Evolutionary conservation across 2,888 invertebrate genomes (phyloP), one percentile per base, ranked within the genome.

Genomic region (Stenichneumon culpator): DNA sequence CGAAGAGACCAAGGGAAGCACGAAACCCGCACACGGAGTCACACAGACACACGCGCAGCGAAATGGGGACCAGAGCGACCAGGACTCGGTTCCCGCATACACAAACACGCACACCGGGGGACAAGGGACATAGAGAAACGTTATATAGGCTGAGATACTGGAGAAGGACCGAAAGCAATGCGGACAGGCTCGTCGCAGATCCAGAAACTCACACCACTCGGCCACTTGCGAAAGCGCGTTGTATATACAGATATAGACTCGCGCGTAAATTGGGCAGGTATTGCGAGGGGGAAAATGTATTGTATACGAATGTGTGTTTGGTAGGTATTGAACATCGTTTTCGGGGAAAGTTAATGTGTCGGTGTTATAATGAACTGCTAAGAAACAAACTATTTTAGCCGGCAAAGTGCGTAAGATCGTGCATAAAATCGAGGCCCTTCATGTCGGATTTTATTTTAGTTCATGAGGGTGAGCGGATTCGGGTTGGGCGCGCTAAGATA

Each of bases 1-100:
- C 28, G 54, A 75, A 54, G 73, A 80, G 77, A 69, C 81, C 80
- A 70, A 86, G 86, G 84, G 82, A 86, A 81, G 81, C 84, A 82
- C 85, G 72, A 78, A 77, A 78, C 82, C 60, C 65, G 60, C 75
- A 72, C 77, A 78, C 65, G 84, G 60, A 72, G 81, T n/a, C n/a
- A 86, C 50, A 79, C 73, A 3, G 9, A 39, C 39, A 39, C 39
- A 11, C 9, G 9, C 47, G 63, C 47, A 39, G 11, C 39, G 2
- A 11, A 5, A 14, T 3, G 11, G 11, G 39, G 65, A 70, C 70
- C 83, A 83, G 88, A 89, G 87, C 87, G 89, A 87, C 87, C 14
- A 89, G 87, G 88, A 91, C 88, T 90, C 88, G 88, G 89, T 89
- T 90, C 88, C 89, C 90, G 89, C 90, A 89, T 86, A 86, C 82